These are phyloP conservation scores for Timema cristinae DNA, from an alignment of 2,888 invertebrate genomes.

Conservation along the genomic window DNA sequence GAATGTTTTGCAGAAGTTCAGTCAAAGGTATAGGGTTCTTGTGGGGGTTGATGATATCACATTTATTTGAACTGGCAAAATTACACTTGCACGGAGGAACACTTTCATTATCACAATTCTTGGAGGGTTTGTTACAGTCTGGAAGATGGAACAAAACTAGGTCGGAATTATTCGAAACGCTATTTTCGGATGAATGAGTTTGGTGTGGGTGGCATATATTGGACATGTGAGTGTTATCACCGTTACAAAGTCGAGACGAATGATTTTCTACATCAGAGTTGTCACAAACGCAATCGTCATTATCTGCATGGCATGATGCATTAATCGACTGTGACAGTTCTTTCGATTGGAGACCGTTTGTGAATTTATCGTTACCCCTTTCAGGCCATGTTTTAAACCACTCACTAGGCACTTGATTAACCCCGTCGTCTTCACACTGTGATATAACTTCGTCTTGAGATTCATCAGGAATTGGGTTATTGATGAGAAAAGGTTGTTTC, in stretches of 20 bases:
- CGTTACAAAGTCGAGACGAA: background rate
- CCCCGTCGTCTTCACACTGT: background rate
- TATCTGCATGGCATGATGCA: background rate
- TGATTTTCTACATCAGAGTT: background rate
- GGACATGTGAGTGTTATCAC: background rate
- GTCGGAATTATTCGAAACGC: background rate
- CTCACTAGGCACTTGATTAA: slow-evolving; percentile 18
- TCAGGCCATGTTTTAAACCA: slow-evolving; percentile 54
- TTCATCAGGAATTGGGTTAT: slow-evolving; percentile 8
- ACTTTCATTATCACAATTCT: too few species aligned
- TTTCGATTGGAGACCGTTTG: background rate
- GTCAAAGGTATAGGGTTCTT: slow-evolving; percentile 52
- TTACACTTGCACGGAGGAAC: too few species aligned
- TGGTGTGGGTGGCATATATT: background rate
- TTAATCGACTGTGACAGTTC: background rate
- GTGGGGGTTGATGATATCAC: slow-evolving; percentile 7
- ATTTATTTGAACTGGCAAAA: background rate
- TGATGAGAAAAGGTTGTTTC: slow-evolving; percentile 24
- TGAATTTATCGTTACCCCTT: slow-evolving; percentile 43
- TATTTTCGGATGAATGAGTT: background rate
- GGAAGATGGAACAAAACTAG: background rate
- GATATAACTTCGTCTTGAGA: background rate
- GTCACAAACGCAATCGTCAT: background rate
- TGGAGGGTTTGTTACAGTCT: too few species aligned
- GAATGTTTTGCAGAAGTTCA: slow-evolving; percentile 68